Evolutionary conservation across 2,797 vertebrate genomes (phyloP).

Genomic region (Protosalanx chinensis): DNA sequence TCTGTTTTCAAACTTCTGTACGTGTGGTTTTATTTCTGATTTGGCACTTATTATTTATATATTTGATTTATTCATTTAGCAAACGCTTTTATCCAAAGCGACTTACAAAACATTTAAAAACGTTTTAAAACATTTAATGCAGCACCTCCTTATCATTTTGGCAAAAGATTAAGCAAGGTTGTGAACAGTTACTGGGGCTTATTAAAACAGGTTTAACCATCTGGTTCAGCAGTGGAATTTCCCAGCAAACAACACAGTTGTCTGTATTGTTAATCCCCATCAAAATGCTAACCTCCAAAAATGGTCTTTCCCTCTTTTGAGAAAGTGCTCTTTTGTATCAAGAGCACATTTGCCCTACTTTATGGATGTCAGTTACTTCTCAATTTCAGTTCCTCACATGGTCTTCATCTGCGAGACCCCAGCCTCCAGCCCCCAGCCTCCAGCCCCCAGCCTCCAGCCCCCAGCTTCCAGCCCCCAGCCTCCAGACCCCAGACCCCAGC

Average conservation of each 20-base stretch:
- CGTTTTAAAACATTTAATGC: neutral
- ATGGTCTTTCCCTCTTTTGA: neutral
- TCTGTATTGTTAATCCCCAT: constrained; percentile 20
- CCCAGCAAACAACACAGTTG: constrained; percentile 7
- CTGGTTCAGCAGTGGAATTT: constrained; percentile 9
- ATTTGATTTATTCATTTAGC: neutral
- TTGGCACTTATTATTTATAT: too few relatives aligned
- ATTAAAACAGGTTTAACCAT: constrained; percentile 11
- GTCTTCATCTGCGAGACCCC: constrained; percentile 16
- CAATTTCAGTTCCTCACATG: constrained; percentile 16
- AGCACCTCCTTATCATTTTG: neutral
- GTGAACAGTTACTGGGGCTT: neutral
- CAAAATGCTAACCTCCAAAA: neutral
- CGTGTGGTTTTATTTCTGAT: too few relatives aligned
- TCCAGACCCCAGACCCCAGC: neutral
- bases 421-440: constrained; percentile 1
- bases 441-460: constrained; percentile 2
- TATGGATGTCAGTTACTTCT: neutral
- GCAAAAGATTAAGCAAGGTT: neutral
- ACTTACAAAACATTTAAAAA: too few relatives aligned
- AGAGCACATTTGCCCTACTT: neutral
- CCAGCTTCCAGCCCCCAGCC: neutral
- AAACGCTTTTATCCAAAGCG: too few relatives aligned
- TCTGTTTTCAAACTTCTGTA: too few relatives aligned
- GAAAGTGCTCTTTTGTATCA: neutral